A percentile compares a stretch with the other conserved stretches of the same genome.
Evolutionary conservation across 1,140 invertebrate genomes (phyloP).

Genomic region (Ptiloglossa arizonensis): DNA sequence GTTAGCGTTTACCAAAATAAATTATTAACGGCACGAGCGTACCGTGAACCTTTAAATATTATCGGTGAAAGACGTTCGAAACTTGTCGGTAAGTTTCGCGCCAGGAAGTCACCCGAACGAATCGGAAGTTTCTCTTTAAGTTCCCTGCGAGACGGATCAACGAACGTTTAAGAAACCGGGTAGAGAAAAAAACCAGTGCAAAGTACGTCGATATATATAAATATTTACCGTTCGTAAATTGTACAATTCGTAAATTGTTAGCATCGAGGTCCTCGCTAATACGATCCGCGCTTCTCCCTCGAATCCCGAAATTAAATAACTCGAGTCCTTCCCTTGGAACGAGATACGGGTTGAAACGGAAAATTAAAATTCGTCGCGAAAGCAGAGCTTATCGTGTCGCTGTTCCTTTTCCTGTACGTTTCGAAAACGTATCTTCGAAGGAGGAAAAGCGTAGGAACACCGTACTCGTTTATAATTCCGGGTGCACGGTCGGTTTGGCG

Average conservation of each 20-base stretch:
- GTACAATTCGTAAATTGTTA: background rate
- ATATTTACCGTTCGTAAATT: no score
- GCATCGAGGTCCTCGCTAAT: background rate
- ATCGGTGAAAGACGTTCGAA: no score
- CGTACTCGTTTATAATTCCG: background rate
- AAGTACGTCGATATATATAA: no score
- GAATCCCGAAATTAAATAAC: background rate
- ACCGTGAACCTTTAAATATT: no score
- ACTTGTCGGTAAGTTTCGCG: no score
- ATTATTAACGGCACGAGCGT: no score
- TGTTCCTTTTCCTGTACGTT: background rate
- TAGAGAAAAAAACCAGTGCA: no score
- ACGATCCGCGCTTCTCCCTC: background rate
- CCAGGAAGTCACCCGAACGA: no score
- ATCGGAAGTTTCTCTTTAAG: no score
- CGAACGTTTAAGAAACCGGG: no score
- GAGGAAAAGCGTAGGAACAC: background rate
- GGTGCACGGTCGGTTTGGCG: background rate
- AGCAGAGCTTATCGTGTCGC: slow-evolving; percentile 7
- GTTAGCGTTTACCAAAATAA: no score
- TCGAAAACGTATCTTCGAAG: background rate
- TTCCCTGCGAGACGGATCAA: no score
- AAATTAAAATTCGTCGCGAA: slow-evolving; percentile 18
- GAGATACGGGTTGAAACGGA: background rate
- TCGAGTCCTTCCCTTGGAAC: background rate